Evolutionary conservation across 2,113 vertebrate species (phyloP).

Genomic region (Illadopsis cleaveri): DNA sequence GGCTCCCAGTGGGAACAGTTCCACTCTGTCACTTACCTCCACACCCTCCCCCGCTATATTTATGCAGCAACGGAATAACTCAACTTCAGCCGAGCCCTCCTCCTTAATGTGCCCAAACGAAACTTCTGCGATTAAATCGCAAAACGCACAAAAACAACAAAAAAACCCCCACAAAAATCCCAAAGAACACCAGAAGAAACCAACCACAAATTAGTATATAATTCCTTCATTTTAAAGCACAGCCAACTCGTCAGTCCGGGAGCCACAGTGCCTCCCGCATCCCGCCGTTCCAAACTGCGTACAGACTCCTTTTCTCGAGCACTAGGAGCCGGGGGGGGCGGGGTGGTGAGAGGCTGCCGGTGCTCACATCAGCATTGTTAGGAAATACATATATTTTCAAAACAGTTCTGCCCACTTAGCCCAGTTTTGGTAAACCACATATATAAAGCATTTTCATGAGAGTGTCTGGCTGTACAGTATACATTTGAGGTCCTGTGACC

Average conservation of each 20-base stretch:
- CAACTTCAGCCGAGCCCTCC: neutral
- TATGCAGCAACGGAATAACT: rapidly evolving
- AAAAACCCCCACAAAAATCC: neutral
- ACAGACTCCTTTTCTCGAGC: rapidly evolving
- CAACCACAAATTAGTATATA: rapidly evolving
- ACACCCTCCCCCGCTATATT: rapidly evolving
- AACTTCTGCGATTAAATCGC: rapidly evolving
- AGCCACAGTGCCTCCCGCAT: no score
- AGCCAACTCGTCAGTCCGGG: rapidly evolving
- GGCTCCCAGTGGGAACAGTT: rapidly evolving
- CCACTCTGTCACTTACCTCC: rapidly evolving
- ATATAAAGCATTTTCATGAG: rapidly evolving
- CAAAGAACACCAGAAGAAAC: neutral
- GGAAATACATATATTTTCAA: neutral
- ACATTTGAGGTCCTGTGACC: rapidly evolving
- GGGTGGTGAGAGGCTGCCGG: rapidly evolving
- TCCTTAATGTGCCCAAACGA: rapidly evolving
- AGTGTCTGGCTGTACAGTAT: neutral
- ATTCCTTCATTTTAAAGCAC: rapidly evolving
- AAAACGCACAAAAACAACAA: rapidly evolving
- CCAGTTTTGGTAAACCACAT: neutral
- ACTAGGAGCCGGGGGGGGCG: rapidly evolving
- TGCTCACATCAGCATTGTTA: rapidly evolving
- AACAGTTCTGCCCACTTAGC: rapidly evolving
- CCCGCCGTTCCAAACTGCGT: rapidly evolving